These are phyloP conservation scores for Gambelia wislizenii DNA, from an alignment of 2,797 vertebrate genomes.

Conservation along the genomic window DNA sequence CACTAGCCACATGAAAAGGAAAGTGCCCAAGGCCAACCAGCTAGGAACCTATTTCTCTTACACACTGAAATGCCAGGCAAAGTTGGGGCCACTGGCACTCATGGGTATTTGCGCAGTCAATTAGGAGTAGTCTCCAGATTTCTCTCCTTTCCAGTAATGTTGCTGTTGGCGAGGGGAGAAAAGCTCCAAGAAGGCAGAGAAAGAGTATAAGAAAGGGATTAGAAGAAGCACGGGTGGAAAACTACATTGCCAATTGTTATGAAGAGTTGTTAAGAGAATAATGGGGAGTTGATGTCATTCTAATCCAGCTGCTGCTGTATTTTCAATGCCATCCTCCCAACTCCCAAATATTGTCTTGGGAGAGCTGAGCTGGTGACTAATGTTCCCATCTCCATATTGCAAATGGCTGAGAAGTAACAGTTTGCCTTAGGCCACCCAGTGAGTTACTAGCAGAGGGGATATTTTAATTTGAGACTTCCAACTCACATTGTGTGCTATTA, in stretches of 20 bases:
- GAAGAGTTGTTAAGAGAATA: not conserved
- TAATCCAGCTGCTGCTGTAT: not conserved
- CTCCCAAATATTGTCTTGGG: constrained; percentile 2
- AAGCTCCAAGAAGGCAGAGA: not conserved
- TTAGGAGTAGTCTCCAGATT: not conserved
- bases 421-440: constrained; percentile 8
- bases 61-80: not conserved
- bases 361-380: not conserved
- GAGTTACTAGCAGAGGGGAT: constrained; percentile 15
- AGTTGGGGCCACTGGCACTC: too few relatives aligned
- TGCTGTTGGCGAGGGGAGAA: not conserved
- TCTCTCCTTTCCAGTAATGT: not conserved
- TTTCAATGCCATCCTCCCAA: not conserved
- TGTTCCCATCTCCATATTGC: constrained; percentile 10
- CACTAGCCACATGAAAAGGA: not conserved
- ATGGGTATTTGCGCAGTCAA: not conserved
- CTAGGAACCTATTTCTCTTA: not conserved
- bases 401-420: constrained; percentile 33
- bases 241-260: not conserved
- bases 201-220: not conserved
- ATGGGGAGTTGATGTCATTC: not conserved
- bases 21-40: not conserved
- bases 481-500: not conserved
- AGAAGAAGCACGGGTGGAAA: not conserved
- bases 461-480: constrained; percentile 23